A percentile compares a stretch with the other conserved stretches of the same genome.
phyloP scores from a whole-genome alignment of 2,888 invertebrate species.

The Patella ulyssiponensis region DNA sequence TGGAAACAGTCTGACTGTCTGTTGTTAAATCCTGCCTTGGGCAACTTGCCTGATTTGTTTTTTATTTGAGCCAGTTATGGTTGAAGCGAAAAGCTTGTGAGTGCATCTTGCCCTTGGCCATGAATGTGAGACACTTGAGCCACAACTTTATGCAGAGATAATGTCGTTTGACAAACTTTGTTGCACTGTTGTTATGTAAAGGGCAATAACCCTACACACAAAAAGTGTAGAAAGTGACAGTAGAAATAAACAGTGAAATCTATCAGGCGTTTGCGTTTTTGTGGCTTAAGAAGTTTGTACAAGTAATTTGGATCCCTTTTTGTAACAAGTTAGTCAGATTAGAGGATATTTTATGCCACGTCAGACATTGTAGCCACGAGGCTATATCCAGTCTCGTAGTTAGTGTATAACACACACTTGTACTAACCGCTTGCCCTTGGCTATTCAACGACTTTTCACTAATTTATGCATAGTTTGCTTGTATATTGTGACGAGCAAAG shows the following conservation, averaged over 20 bases:
- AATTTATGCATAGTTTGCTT: conserved; percentile 5
- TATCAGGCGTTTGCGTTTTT: not conserved
- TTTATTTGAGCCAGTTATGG: not conserved
- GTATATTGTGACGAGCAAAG: not conserved
- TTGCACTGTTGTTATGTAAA: not conserved
- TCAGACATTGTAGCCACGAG: too few species aligned
- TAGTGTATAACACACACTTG: too few species aligned
- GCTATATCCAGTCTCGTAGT: too few species aligned
- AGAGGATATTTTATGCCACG: too few species aligned
- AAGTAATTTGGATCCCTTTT: too few species aligned
- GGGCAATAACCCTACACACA: not conserved
- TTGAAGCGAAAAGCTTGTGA: not conserved
- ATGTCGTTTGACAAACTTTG: too few species aligned
- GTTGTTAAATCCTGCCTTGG: not conserved
- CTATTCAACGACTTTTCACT: not conserved
- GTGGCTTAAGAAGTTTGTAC: not conserved
- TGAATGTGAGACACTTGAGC: not conserved
- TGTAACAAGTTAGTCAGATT: too few species aligned
- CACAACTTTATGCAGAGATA: too few species aligned
- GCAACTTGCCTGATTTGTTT: conserved; percentile 6
- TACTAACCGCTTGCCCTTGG: too few species aligned
- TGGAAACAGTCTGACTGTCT: too few species aligned
- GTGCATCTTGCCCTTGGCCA: not conserved
- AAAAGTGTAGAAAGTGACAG: not conserved
- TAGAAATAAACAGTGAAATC: not conserved